Evolutionary conservation across 2,888 invertebrate species (phyloP).

Genomic region (Colletes collaris): DNA sequence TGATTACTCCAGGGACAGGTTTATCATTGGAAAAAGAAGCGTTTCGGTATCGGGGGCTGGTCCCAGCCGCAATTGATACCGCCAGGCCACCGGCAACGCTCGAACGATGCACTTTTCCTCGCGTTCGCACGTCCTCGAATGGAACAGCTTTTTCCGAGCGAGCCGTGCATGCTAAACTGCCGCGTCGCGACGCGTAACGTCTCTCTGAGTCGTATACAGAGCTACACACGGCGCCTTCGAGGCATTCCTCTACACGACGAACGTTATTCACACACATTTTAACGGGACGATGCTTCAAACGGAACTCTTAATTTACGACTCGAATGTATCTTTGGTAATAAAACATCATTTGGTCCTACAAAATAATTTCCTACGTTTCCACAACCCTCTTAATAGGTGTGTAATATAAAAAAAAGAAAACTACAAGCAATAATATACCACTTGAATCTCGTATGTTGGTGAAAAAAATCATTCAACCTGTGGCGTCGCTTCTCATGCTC

Average conservation of each 20-base stretch:
- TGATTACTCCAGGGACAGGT: slow-evolving; percentile 12
- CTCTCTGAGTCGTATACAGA: slow-evolving; percentile 8
- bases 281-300: neutral
- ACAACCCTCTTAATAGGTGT: no score
- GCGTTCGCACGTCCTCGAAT: neutral
- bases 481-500: no score
- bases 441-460: no score
- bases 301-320: neutral
- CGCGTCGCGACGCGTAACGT: neutral
- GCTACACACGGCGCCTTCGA: neutral
- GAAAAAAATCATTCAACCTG: no score
- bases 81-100: neutral
- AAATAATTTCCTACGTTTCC: no score
- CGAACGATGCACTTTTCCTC: slow-evolving; percentile 9
- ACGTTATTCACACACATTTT: slow-evolving; percentile 9
- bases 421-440: no score
- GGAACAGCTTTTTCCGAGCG: neutral
- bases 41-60: neutral
- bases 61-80: slow-evolving; percentile 4
- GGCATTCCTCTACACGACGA: neutral
- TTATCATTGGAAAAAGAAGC: neutral
- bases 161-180: slow-evolving; percentile 1
- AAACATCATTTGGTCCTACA: no score
- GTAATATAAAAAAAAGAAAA: no score
- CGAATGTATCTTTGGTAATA: no score